Percentiles rank a stretch among this genome's conserved stretches.
These are phyloP conservation scores for Arctia plantaginis DNA, from an alignment of 2,888 invertebrate species.

Conservation along the genomic window DNA sequence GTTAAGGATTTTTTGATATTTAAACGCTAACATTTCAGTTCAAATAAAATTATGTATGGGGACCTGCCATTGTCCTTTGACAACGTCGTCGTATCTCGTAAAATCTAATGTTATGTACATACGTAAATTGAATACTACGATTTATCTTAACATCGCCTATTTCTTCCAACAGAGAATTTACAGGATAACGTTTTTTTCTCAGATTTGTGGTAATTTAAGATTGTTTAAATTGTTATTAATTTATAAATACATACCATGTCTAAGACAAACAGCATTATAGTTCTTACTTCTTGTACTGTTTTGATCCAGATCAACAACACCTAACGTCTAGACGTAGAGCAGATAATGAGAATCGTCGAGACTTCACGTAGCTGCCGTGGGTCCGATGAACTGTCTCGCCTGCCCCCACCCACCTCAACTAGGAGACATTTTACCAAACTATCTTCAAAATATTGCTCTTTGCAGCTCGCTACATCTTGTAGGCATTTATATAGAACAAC, in stretches of 20 bases:
- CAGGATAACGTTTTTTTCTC: not conserved
- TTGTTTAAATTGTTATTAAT: no score
- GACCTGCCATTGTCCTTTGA: no score
- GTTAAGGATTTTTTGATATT: no score
- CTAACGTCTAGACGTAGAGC: slow-evolving; percentile 64
- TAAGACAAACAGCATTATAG: not conserved
- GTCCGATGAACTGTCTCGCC: slow-evolving; percentile 79
- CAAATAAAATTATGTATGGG: no score
- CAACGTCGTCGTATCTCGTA: no score
- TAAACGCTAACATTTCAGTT: no score
- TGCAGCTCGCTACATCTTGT: not conserved
- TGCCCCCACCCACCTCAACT: slow-evolving; percentile 48
- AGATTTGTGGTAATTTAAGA: no score
- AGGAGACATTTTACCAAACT: slow-evolving; percentile 31
- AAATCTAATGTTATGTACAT: not conserved
- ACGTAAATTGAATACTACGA: not conserved
- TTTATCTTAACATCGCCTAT: not conserved
- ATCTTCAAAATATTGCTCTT: slow-evolving; percentile 35
- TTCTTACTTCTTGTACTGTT: slow-evolving; percentile 8
- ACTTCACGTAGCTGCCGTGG: slow-evolving; percentile 54
- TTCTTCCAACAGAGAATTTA: not conserved
- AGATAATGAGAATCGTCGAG: slow-evolving; percentile 63
- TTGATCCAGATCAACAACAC: slow-evolving; percentile 44
- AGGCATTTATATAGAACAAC: not conserved
- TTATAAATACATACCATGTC: not conserved